A percentile compares a stretch with the other conserved stretches of the same genome.
These are phyloP conservation scores for Anarrhichthys ocellatus DNA, from an alignment of 2,113 vertebrate genomes.

Conservation along the genomic window DNA sequence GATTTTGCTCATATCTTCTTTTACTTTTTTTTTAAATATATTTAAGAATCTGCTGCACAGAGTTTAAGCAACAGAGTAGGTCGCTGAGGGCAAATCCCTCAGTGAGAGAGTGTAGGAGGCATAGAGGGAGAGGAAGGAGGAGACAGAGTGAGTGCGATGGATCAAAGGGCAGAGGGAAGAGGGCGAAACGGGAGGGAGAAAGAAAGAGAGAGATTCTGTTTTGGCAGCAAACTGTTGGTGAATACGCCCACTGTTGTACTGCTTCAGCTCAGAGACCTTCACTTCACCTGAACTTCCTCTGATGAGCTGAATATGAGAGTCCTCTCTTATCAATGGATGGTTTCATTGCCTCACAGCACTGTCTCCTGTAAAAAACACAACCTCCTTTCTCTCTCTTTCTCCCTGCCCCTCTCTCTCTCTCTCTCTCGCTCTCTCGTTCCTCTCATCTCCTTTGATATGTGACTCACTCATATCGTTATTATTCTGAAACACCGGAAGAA, in stretches of 20 bases:
- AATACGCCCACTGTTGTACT: slow-evolving; percentile 48
- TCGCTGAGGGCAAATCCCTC: slow-evolving; percentile 48
- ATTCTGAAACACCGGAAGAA: slow-evolving; percentile 57
- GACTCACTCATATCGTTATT: slow-evolving; percentile 56
- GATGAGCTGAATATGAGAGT: slow-evolving; percentile 27
- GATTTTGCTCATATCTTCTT: slow-evolving; percentile 1
- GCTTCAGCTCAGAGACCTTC: slow-evolving; percentile 55
- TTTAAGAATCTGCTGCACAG: slow-evolving; percentile 21
- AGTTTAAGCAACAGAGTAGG: slow-evolving; percentile 18
- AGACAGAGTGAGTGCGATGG: slow-evolving; percentile 32
- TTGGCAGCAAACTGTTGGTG: slow-evolving; percentile 40
- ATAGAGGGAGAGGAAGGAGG: slow-evolving; percentile 15
- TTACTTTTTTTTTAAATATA: neutral
- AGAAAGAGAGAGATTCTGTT: slow-evolving; percentile 25
- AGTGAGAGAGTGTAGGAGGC: slow-evolving; percentile 25
- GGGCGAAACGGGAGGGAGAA: slow-evolving; percentile 4
- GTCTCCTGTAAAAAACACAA: slow-evolving; percentile 40
- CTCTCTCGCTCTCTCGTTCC: neutral
- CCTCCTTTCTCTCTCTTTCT: neutral
- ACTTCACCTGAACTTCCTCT: slow-evolving; percentile 46
- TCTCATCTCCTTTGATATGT: slow-evolving; percentile 50
- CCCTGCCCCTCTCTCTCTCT: neutral
- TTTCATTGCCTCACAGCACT: slow-evolving; percentile 45
- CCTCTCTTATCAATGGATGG: slow-evolving; percentile 44
- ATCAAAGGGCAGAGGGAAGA: slow-evolving; percentile 34